Evolutionary conservation across 2,888 invertebrate genomes (phyloP), one percentile per base, ranked within the genome.

Genomic region (Yponomeuta sedellus): DNA sequence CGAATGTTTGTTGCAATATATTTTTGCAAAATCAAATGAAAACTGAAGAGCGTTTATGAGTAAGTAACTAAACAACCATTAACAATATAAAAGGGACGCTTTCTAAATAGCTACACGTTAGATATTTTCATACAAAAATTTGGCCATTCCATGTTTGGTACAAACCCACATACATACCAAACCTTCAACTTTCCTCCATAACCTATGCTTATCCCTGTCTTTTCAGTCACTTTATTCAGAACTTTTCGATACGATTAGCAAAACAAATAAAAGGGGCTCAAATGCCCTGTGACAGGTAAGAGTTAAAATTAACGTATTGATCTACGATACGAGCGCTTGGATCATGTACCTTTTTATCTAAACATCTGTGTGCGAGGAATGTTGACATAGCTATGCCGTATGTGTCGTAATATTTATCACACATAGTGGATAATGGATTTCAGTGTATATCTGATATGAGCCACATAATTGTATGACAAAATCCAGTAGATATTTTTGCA

Each of bases 151-250:
- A 4, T 52, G 2, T 16, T 76, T 77, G 85, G 75, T 90, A 90
- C 80, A 90, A 90, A 89, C 88, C 86, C 81, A 88, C 88, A 76
- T 77, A 88, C 88, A 76, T 77, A 86, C 86, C 67, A 69, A 20
- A 44, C 28, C 61, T 12, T 61, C 34, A 39, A 64, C 34, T 52
- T 79, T 73, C 76, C 78, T 77, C 82, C 16, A 75, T 8, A 76
- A 52, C 78, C 79, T 86, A 86, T 72, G 80, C 85, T 82, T 78
- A 74, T 87, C 88, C 88, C 87, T 88, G 88, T 88, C 85, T 78
- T 82, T 77, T 88, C 89, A 88, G 86, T 88, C 82, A 88, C 80
- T 81, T 78, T 73, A 19, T 58, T 5, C 2, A 12, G 44, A 19
- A 59, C 10, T 59, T 22, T 11, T 59, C 25, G 8, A 59, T 22